Evolutionary conservation across 1,140 invertebrate species (phyloP).

Genomic region (Temnothorax longispinosus): DNA sequence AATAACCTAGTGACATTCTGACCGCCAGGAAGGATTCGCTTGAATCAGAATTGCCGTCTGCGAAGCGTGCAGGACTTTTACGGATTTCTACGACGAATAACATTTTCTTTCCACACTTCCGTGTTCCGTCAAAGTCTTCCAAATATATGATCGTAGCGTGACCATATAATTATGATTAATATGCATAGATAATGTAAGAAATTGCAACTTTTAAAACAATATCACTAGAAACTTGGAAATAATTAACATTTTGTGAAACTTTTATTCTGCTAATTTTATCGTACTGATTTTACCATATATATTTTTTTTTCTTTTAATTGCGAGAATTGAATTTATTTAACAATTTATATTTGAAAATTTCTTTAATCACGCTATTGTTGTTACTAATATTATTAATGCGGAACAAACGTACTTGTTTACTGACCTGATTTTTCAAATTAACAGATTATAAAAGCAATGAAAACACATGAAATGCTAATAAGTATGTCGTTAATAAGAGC

Average conservation of each 20-base stretch:
- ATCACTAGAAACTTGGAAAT: neutral
- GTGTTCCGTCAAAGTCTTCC: constrained; percentile 2
- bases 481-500: constrained; percentile 20
- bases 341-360: neutral
- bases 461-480: neutral
- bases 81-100: constrained; percentile 2
- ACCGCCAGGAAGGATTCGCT: constrained; percentile 59
- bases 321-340: neutral
- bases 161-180: constrained; percentile 8
- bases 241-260: neutral
- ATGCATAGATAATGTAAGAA: neutral
- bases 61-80: constrained; percentile 33
- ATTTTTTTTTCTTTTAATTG: neutral
- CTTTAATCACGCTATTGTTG: neutral
- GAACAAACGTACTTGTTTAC: neutral
- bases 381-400: neutral
- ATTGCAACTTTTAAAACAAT: neutral
- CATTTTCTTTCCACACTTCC: constrained; percentile 14
- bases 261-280: neutral
- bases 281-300: neutral
- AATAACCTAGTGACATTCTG: constrained; percentile 74
- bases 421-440: neutral
- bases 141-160: neutral
- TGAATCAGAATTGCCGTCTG: constrained; percentile 25
- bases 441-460: neutral